Conservation (phyloP, 2,113 vertebrate species). For the Poecile atricapillus region DNA sequence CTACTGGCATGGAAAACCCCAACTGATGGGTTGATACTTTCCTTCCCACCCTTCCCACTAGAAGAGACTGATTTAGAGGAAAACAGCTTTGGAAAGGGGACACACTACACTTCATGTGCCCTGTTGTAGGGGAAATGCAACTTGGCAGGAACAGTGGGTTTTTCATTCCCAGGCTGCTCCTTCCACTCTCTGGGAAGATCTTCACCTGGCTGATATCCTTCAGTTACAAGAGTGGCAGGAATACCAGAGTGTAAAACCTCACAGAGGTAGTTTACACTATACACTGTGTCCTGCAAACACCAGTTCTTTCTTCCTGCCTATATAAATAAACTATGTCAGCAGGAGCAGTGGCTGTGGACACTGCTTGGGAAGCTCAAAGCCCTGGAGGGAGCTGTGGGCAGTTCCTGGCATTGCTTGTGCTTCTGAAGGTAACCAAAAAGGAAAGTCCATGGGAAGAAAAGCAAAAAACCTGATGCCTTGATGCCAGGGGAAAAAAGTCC, state of each 20-base stretch:
- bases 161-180: background rate
- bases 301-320: background rate
- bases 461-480: background rate
- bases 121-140: background rate
- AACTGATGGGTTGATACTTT: background rate
- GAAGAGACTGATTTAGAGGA: background rate
- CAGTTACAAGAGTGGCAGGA: background rate
- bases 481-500: background rate
- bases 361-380: background rate
- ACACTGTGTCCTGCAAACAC: background rate
- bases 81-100: background rate
- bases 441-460: background rate
- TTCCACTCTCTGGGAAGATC: background rate
- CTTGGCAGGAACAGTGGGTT: background rate
- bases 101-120: accelerated
- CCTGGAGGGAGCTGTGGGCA: background rate
- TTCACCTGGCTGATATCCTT: background rate
- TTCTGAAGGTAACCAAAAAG: background rate
- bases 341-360: background rate
- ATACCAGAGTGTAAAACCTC: background rate
- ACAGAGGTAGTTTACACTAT: background rate
- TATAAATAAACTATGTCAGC: slow-evolving; percentile 14
- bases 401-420: background rate
- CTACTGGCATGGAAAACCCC: background rate
- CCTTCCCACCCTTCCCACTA: background rate